A percentile compares a stretch with the other conserved stretches of the same genome.
Conservation (phyloP, 1,140 invertebrate genomes). For the Zeugodacus cucurbitae region DNA sequence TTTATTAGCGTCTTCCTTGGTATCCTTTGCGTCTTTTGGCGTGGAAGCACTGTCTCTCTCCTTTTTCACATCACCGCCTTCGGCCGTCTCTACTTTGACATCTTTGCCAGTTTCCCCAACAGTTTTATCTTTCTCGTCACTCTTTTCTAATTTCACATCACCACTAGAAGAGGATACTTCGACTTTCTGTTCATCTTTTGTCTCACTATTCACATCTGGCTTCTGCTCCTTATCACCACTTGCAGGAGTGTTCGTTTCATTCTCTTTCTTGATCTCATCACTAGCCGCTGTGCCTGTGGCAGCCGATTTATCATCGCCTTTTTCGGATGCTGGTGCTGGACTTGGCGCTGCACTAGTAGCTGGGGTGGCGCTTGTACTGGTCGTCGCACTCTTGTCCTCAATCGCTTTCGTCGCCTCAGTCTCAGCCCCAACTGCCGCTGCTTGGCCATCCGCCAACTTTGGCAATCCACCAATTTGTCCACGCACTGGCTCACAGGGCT, state of each 20-base stretch:
- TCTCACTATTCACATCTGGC: constrained; percentile 43
- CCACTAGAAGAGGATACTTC: constrained; percentile 57
- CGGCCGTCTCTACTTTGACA: constrained; percentile 45
- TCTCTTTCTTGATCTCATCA: constrained; percentile 51
- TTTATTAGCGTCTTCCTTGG: constrained; percentile 50
- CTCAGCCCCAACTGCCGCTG: constrained; percentile 45
- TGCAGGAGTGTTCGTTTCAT: background rate
- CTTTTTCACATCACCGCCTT: constrained; percentile 47
- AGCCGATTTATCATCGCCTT: constrained; percentile 51
- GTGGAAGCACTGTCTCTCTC: constrained; percentile 48
- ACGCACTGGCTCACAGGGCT: constrained; percentile 79
- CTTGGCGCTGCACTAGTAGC: constrained; percentile 79
- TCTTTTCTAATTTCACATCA: constrained; percentile 66
- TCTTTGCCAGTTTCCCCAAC: constrained; percentile 47
- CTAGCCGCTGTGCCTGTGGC: constrained; percentile 48
- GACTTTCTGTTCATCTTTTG: constrained; percentile 50
- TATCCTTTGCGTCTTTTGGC: constrained; percentile 55
- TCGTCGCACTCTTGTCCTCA: constrained; percentile 68
- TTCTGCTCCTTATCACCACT: constrained; percentile 49
- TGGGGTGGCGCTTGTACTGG: constrained; percentile 73
- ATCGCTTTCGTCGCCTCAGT: constrained; percentile 41
- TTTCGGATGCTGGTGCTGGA: constrained; percentile 70
- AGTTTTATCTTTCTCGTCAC: constrained; percentile 61
- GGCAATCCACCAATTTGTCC: constrained; percentile 45
- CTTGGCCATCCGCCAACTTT: constrained; percentile 44